Percentiles rank a stretch among this genome's conserved stretches.
These are phyloP conservation scores for Ciconia maguari DNA, from an alignment of 2,113 vertebrate species.

Conservation along the genomic window DNA sequence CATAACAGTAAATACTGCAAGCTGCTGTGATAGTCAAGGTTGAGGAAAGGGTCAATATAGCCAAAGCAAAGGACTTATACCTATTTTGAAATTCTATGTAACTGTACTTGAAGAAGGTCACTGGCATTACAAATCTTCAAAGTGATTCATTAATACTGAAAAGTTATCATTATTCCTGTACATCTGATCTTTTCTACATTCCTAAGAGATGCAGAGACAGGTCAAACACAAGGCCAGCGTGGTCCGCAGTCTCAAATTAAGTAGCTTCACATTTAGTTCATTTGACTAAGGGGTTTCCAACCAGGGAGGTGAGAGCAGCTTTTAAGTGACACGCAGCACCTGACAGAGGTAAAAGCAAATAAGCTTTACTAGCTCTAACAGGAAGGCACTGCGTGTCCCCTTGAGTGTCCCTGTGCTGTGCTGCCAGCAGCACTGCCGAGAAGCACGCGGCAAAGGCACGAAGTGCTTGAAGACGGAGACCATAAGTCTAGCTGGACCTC, in stretches of 20 bases:
- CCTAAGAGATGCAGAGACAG: not conserved
- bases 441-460: not conserved
- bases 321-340: not conserved
- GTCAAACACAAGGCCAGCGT: not conserved
- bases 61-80: not conserved
- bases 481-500: not conserved
- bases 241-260: not conserved
- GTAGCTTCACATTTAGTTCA: not conserved
- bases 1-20: not conserved
- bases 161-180: not conserved
- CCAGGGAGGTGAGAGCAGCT: not conserved
- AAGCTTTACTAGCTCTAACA: not conserved
- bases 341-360: not conserved
- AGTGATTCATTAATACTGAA: not conserved
- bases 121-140: not conserved
- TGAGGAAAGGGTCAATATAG: not conserved
- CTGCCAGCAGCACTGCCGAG: not conserved
- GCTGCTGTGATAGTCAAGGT: not conserved
- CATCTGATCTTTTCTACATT: not conserved
- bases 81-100: not conserved
- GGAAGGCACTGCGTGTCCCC: accelerated
- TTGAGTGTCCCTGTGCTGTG: accelerated
- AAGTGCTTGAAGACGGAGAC: not conserved
- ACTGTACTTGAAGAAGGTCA: not conserved
- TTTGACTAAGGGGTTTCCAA: not conserved